Conservation (phyloP, 1,140 invertebrate species). For the Drosophila athabasca region DNA sequence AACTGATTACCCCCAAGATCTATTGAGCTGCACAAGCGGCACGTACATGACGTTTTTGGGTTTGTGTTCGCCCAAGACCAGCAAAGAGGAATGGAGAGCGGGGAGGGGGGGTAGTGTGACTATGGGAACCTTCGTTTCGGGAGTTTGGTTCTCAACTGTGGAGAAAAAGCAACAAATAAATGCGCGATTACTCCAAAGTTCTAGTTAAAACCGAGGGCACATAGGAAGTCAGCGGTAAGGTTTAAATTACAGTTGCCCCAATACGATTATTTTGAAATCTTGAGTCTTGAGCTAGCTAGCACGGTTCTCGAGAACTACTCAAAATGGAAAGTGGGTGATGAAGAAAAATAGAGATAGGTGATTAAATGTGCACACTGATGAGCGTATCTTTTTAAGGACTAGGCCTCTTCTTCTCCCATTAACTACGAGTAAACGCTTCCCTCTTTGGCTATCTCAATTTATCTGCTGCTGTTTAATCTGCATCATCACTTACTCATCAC, state of each 20-base stretch:
- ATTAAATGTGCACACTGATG: conserved; percentile 5
- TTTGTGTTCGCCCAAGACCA: conserved; percentile 6
- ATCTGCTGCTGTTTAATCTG: background rate
- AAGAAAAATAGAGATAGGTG: conserved; percentile 8
- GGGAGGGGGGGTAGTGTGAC: background rate
- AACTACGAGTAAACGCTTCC: background rate
- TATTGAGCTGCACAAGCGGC: conserved; percentile 61
- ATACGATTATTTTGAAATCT: conserved; percentile 43
- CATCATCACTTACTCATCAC: conserved; percentile 30
- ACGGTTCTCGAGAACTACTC: conserved; percentile 28
- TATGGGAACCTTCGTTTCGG: conserved; percentile 65
- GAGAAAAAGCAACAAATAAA: conserved; percentile 27
- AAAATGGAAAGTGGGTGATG: too few relatives aligned
- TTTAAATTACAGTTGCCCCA: conserved; percentile 63
- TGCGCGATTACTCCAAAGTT: conserved; percentile 15
- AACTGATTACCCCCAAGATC: conserved; percentile 73
- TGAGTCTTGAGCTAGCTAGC: conserved; percentile 34
- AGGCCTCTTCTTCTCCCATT: too few relatives aligned
- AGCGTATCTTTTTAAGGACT: too few relatives aligned
- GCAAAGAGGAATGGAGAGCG: background rate
- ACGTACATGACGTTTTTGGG: conserved; percentile 56
- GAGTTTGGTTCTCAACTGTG: conserved; percentile 58
- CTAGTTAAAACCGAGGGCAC: conserved; percentile 55
- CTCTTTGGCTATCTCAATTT: conserved; percentile 8
- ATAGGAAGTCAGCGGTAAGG: conserved; percentile 65